Percentiles rank a stretch among this genome's conserved stretches.
phyloP scores from a whole-genome alignment of 2,888 invertebrate species.

The Phyllotreta cruciferae region DNA sequence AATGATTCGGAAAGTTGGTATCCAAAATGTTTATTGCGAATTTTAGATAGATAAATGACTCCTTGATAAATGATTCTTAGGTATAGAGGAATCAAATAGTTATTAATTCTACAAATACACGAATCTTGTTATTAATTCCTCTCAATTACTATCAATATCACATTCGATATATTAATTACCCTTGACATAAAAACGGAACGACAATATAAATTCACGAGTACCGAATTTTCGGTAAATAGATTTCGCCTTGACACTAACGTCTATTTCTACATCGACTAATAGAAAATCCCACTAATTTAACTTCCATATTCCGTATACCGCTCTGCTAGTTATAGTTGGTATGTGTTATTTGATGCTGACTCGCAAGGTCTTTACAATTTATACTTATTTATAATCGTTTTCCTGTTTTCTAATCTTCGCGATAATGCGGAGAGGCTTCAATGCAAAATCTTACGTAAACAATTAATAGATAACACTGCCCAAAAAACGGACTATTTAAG shows the following conservation, averaged over 20 bases:
- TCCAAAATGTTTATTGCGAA: no score
- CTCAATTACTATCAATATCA: no score
- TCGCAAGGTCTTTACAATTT: constrained; percentile 14
- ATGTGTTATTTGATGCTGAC: neutral
- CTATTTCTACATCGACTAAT: constrained; percentile 1
- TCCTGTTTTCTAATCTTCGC: constrained; percentile 9
- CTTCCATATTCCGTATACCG: constrained; percentile 11
- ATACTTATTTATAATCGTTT: neutral
- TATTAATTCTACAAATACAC: no score
- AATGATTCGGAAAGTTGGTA: no score
- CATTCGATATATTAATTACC: neutral
- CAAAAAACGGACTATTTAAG: no score
- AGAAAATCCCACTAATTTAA: constrained; percentile 1
- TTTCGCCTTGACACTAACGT: constrained; percentile 7
- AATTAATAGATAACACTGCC: neutral
- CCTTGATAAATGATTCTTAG: no score
- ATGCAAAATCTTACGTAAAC: neutral
- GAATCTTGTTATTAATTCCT: no score
- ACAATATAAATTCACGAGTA: constrained; percentile 12
- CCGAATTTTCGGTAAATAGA: constrained; percentile 12
- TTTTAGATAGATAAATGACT: no score
- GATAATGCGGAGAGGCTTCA: constrained; percentile 3
- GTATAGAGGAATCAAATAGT: no score
- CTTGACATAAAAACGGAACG: constrained; percentile 8
- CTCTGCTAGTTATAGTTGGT: neutral